Evolutionary conservation across 2,888 invertebrate genomes (phyloP), one percentile per base, ranked within the genome.

Genomic region (Aleiodes testaceus): DNA sequence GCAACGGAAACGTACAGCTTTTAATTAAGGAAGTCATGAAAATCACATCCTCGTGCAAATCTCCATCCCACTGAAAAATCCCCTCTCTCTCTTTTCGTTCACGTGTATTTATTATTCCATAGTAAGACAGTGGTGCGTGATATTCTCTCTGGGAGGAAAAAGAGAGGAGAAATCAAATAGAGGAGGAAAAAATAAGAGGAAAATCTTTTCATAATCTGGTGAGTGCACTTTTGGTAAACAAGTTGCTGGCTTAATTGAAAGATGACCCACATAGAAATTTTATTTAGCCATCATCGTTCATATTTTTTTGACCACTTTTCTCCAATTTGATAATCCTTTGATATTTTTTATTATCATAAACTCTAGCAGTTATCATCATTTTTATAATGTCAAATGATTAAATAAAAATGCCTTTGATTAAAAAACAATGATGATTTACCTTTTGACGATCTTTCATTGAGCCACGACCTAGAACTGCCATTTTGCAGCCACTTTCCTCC

Each of bases 401-500:
- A 26, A 26, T 26, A 26, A 26, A 5, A 2, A 26, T 26, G 26
- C 26, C 26, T 5, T 26, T 26, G 3, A 26, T 26, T 5, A 26
- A 26, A 26, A 2, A 26, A 26, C 4, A 26, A 2, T 26, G 1
- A 26, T 26, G 1, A 75, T 85, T 83, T 85, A 93, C 95, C 92
- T 97, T 97, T 84, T 94, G 93, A 80, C 96, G 92, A 86, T 97
- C 97, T 87, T 96, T 93, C 96, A 97, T 97, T 5, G 97, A 97
- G 7, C 97, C 97, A 74, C 95, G 91, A 5, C 97, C 97, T 22
- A 97, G 90, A 11, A 97, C 96, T 30, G 97, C 96, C 96, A 97
- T 97, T 90, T 97, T 97, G 85, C 97, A 96, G 92, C 96, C 95
- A 11, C 97, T 97, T 88, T 97, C 97, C 86, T 97, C 97, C 87